phyloP scores from a whole-genome alignment of 1,140 invertebrate species.

The Sycobia sp. region DNA sequence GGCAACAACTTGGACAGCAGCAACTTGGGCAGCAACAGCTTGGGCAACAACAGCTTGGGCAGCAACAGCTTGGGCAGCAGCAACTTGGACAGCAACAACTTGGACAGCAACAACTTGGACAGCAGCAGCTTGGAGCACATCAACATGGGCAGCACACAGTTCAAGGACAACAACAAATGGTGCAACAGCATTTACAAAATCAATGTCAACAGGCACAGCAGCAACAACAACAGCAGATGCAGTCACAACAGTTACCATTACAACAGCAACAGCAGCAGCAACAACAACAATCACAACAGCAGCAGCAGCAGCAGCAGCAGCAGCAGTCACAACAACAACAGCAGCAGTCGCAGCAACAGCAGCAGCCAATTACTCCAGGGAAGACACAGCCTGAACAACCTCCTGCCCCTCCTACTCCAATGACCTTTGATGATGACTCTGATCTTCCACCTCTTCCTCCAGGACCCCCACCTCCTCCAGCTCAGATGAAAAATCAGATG shows the following conservation, averaged over 20 bases:
- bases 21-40: no score
- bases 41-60: slow-evolving; percentile 48
- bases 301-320: slow-evolving; percentile 47
- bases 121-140: slow-evolving; percentile 40
- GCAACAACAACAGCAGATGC: slow-evolving; percentile 42
- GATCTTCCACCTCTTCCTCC: slow-evolving; percentile 59
- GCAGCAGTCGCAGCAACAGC: slow-evolving; percentile 41
- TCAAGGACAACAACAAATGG: slow-evolving; percentile 34
- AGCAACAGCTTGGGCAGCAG: slow-evolving; percentile 47
- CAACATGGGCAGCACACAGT: slow-evolving; percentile 16
- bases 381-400: slow-evolving; percentile 50
- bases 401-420: slow-evolving; percentile 51
- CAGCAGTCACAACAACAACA: slow-evolving; percentile 44
- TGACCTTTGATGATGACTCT: slow-evolving; percentile 56
- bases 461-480: slow-evolving; percentile 59
- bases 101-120: slow-evolving; percentile 42
- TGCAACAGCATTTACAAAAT: slow-evolving; percentile 38
- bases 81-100: slow-evolving; percentile 43
- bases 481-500: slow-evolving; percentile 56
- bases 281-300: slow-evolving; percentile 48
- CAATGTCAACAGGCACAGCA: slow-evolving; percentile 47
- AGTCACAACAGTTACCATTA: slow-evolving; percentile 40
- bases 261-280: slow-evolving; percentile 45
- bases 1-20: slow-evolving; percentile 43
- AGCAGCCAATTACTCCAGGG: slow-evolving; percentile 47